Percentiles rank a stretch among this genome's conserved stretches.
Evolutionary conservation across 1,140 invertebrate genomes (phyloP).

Genomic region (Babylonia areolata): DNA sequence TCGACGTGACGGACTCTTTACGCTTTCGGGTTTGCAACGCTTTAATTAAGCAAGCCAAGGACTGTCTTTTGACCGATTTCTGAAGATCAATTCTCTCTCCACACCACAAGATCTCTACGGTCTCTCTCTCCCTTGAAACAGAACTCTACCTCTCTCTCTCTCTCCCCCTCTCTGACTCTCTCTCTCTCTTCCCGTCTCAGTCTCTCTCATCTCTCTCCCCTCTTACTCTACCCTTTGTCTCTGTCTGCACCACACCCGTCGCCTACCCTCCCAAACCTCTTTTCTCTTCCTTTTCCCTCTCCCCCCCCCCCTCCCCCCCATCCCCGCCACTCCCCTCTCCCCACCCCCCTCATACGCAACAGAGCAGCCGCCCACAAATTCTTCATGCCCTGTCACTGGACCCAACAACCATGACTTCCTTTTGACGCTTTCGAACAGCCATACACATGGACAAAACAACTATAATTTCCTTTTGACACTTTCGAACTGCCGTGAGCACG

Average conservation of each 20-base stretch:
- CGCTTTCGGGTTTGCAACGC: too few relatives aligned
- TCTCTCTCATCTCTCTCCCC: background rate
- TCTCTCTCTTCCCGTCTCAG: constrained; percentile 25
- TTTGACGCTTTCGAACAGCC: background rate
- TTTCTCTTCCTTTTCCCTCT: constrained; percentile 14
- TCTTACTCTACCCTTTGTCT: background rate
- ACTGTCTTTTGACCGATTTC: too few relatives aligned
- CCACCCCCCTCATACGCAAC: too few relatives aligned
- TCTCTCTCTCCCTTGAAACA: constrained; percentile 36
- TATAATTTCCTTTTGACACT: background rate
- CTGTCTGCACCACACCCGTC: background rate
- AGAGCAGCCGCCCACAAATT: too few relatives aligned
- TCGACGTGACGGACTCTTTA: too few relatives aligned
- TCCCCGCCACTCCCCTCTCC: background rate
- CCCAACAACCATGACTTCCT: background rate
- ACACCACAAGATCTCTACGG: too few relatives aligned
- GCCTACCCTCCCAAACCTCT: background rate
- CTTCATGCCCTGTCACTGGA: background rate
- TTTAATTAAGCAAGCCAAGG: background rate
- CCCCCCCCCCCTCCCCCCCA: background rate
- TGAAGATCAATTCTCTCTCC: too few relatives aligned
- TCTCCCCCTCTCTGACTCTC: constrained; percentile 33
- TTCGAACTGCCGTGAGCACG: constrained; percentile 7
- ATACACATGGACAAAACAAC: too few relatives aligned
- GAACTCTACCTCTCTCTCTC: constrained; percentile 42